Evolutionary conservation across 2,113 vertebrate genomes (phyloP), one percentile per base, ranked within the genome.

Genomic region (Tricholaema leucomelas): DNA sequence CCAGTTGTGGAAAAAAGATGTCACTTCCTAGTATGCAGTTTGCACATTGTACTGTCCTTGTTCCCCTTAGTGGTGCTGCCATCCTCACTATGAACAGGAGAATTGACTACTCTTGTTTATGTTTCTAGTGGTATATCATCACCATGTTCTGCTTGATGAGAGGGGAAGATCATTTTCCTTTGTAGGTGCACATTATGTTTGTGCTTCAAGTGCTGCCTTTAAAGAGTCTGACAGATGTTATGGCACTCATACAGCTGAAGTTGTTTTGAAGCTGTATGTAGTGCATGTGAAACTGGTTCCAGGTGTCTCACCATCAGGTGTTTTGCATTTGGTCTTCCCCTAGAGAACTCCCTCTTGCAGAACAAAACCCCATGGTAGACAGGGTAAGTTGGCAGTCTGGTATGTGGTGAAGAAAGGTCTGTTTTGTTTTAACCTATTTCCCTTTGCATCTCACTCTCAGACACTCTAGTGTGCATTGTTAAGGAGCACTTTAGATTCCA

Each of bases 361-460:
- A 93, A 38, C 40, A 89, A 66, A 63, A 15, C 28, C 33, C 9
- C 13, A 2, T 21, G 73, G 60, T n/a, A 40, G 0, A 0, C 13
- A 1, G 1, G 18, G 24, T 54, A 40, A 55, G n/a, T 19, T 44
- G 69, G 25, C 50, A 55, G 2, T 42, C n/a, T 28, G 46, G 25
- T 55, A 25, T 25, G 48, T 71, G 30, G 33, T 80, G 55, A 70
- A 44, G 71, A 72, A 65, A 69, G 28, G 25, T 5, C 1, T 1
- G 0, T 52, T 52, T 44, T 44, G 3, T 31, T 31, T 55, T 10
- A 36, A 42, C 18, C 42, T 1, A 0, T 14, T 78, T 9, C 15
- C 10, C 23, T 80, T 87, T 87, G 23, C 12, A 15, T 80, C 46
- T 73, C 5, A 4, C 16, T 70, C 12, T 28, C 4, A 66, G 7